These are phyloP conservation scores for Eugnorisma glareosa DNA, from an alignment of 2,888 invertebrate genomes.

Conservation along the genomic window DNA sequence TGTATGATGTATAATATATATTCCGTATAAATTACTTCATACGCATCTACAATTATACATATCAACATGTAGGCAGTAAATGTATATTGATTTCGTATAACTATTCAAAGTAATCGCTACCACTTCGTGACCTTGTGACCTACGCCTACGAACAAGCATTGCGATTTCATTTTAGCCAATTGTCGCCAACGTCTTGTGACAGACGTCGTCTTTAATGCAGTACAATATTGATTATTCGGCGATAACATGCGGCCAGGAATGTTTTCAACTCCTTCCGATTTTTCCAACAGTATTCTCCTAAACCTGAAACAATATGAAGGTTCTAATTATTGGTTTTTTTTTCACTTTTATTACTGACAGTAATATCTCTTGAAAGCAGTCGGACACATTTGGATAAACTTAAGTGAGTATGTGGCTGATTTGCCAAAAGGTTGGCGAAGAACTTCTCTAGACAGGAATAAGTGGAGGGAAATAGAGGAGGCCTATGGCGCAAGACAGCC, in stretches of 20 bases:
- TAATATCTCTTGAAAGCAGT: not conserved
- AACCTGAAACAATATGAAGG: conserved; percentile 75
- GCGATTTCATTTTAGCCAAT: not conserved
- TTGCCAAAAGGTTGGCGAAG: too few species aligned
- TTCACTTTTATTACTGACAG: not conserved
- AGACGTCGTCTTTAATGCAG: conserved; percentile 43
- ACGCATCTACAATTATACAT: not conserved
- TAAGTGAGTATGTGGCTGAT: not conserved
- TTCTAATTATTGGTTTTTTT: not conserved
- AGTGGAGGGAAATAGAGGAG: too few species aligned
- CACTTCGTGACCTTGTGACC: not conserved
- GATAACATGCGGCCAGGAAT: conserved; percentile 66
- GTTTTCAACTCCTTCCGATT: conserved; percentile 75
- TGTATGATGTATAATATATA: not conserved
- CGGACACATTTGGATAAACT: not conserved
- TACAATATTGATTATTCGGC: conserved; percentile 70
- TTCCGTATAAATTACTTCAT: not conserved
- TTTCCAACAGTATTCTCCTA: conserved; percentile 85
- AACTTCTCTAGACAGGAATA: too few species aligned
- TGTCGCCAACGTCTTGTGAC: not conserved
- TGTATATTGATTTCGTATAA: not conserved
- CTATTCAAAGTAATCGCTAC: not conserved
- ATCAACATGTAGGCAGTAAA: not conserved
- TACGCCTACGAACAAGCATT: conserved; percentile 7
- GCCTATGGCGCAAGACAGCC: too few species aligned